A percentile compares a stretch with the other conserved stretches of the same genome.
phyloP scores from a whole-genome alignment of 1,140 invertebrate genomes.

The Macrobrachium rosenbergii region DNA sequence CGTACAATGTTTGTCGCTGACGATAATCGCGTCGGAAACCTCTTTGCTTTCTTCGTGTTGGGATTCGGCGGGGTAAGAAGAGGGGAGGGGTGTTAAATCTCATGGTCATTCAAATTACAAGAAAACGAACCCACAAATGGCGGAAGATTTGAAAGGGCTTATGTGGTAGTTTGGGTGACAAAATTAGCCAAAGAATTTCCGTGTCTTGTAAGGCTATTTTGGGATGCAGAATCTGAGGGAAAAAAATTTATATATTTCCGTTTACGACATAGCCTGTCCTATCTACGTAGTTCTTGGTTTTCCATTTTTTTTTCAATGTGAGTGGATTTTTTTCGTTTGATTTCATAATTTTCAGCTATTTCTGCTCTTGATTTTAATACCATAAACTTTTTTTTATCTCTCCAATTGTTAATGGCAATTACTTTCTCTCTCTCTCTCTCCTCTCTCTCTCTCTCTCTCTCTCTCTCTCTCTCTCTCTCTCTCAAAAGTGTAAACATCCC shows the following conservation, averaged over 20 bases:
- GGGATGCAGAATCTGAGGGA: too few relatives aligned
- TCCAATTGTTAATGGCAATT: not conserved
- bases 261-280: too few relatives aligned
- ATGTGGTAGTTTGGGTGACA: slow-evolving; percentile 5
- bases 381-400: too few relatives aligned
- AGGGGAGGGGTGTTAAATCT: not conserved
- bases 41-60: not conserved
- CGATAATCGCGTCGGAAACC: not conserved
- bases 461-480: slow-evolving; percentile 16
- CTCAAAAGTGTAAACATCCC: not conserved
- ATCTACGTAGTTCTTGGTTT: too few relatives aligned
- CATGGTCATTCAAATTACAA: too few relatives aligned
- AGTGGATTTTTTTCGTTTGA: too few relatives aligned
- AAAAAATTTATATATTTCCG: too few relatives aligned
- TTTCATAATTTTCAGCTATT: too few relatives aligned
- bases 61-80: not conserved
- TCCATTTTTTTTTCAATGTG: too few relatives aligned
- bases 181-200: too few relatives aligned
- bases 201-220: too few relatives aligned
- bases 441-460: slow-evolving; percentile 4
- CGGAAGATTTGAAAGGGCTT: not conserved
- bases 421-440: not conserved
- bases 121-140: not conserved
- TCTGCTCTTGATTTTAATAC: too few relatives aligned
- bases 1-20: not conserved